Evolutionary conservation across 2,888 invertebrate genomes (phyloP).

Genomic region (Hemithea aestivaria): DNA sequence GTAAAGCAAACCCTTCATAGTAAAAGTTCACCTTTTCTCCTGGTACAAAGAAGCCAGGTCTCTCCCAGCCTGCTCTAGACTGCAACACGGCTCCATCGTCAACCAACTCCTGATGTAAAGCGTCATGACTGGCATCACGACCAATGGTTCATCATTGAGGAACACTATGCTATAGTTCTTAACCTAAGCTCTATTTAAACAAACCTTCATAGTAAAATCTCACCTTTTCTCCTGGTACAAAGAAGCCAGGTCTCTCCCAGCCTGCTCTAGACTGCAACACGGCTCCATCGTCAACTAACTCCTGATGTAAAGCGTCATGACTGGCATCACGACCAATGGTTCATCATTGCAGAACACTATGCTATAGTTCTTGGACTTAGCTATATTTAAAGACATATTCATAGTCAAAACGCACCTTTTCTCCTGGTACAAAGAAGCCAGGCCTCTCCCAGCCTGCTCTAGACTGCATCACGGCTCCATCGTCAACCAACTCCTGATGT

Average conservation of each 20-base stretch:
- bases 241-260: constrained; percentile 95
- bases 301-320: constrained; percentile 74
- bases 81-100: too few relatives aligned
- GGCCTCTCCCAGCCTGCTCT: constrained; percentile 94
- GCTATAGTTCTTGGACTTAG: constrained; percentile 88
- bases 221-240: constrained; percentile 70
- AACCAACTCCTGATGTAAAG: too few relatives aligned
- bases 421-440: constrained; percentile 84
- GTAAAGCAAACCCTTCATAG: too few relatives aligned
- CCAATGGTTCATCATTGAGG: constrained; percentile 88
- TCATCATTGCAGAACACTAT: constrained; percentile 90
- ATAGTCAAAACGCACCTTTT: constrained; percentile 41
- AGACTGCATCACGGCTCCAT: constrained; percentile 93
- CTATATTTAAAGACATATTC: too few relatives aligned
- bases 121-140: constrained; percentile 80
- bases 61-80: too few relatives aligned
- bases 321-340: constrained; percentile 84
- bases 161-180: constrained; percentile 88
- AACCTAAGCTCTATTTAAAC: too few relatives aligned
- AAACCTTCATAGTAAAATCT: constrained; percentile 69
- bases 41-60: too few relatives aligned
- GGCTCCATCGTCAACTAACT: constrained; percentile 86
- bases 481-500: constrained; percentile 82
- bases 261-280: constrained; percentile 93
- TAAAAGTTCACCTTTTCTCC: too few relatives aligned